Percentiles rank a stretch among this genome's conserved stretches.
Conservation (phyloP, 2,113 vertebrate species). For the Gambusia affinis region DNA sequence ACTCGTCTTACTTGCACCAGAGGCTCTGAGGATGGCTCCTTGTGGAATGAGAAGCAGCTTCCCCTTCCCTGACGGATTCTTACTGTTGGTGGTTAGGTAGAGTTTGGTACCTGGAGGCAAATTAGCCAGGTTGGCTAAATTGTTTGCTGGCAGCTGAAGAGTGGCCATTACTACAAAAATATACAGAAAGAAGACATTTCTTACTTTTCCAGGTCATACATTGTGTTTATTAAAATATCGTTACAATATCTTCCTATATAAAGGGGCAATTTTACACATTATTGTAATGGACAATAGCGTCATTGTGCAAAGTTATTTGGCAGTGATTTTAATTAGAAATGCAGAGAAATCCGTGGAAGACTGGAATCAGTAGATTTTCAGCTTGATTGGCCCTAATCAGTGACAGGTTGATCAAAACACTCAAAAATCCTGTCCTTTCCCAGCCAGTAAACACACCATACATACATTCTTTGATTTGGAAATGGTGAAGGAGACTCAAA, state of each 20-base stretch:
- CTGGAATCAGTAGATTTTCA: not conserved
- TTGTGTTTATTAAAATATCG: not conserved
- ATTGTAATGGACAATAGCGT: not conserved
- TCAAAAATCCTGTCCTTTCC: no score
- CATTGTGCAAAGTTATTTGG: not conserved
- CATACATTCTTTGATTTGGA: no score
- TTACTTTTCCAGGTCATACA: not conserved
- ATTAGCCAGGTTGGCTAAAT: slow-evolving; percentile 94
- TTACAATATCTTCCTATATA: no score
- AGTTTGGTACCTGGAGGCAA: slow-evolving; percentile 97
- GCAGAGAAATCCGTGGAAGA: not conserved
- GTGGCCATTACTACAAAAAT: slow-evolving; percentile 93
- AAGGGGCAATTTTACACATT: not conserved
- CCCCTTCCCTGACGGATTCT: slow-evolving; percentile 97
- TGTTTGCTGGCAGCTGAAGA: slow-evolving; percentile 95
- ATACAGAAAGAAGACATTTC: slow-evolving; percentile 15
- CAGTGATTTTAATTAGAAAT: not conserved
- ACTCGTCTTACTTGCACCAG: slow-evolving; percentile 79
- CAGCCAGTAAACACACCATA: no score
- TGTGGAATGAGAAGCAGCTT: slow-evolving; percentile 98
- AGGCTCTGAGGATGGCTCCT: slow-evolving; percentile 94
- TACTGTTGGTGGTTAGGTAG: slow-evolving; percentile 98
- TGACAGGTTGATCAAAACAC: not conserved
- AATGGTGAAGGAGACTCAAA: no score
- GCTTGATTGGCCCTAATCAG: not conserved